A percentile compares a stretch with the other conserved stretches of the same genome.
These are phyloP conservation scores for Telenomus remus DNA, from an alignment of 1,140 invertebrate genomes.

Conservation along the genomic window DNA sequence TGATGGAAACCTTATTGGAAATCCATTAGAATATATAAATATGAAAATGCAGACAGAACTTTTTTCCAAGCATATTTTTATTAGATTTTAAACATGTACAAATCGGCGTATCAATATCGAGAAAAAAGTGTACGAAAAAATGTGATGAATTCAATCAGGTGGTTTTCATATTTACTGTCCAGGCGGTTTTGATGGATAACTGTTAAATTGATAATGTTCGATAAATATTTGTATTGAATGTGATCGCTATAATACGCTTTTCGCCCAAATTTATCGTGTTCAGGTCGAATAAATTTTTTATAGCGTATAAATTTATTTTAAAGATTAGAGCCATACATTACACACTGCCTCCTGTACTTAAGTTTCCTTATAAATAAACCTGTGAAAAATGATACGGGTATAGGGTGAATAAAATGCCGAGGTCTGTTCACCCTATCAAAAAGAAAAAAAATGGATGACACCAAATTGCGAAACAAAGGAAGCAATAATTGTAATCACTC, in stretches of 20 bases:
- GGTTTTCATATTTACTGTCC: no score
- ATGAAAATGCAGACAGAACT: background rate
- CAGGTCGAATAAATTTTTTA: no score
- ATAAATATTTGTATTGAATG: no score
- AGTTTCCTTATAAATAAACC: constrained; percentile 29
- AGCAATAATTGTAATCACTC: constrained; percentile 70
- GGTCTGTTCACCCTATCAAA: constrained; percentile 47
- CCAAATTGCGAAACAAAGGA: constrained; percentile 70
- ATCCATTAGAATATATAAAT: background rate
- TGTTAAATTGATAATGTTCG: no score
- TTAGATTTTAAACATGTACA: background rate
- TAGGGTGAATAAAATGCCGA: constrained; percentile 61
- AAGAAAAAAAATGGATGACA: constrained; percentile 21
- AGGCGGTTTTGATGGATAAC: no score
- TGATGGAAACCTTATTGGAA: background rate
- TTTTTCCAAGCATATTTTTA: background rate
- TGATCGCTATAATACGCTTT: no score
- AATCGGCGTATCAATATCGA: background rate
- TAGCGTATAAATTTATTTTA: no score
- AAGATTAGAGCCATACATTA: constrained; percentile 6
- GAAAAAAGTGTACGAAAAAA: background rate
- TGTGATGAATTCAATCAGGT: background rate
- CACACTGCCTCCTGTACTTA: constrained; percentile 10
- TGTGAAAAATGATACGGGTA: constrained; percentile 48
- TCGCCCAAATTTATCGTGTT: no score